Percentiles rank a stretch among this genome's conserved stretches.
Evolutionary conservation across 2,888 invertebrate genomes (phyloP).

Genomic region (Lasioglossum vierecki): DNA sequence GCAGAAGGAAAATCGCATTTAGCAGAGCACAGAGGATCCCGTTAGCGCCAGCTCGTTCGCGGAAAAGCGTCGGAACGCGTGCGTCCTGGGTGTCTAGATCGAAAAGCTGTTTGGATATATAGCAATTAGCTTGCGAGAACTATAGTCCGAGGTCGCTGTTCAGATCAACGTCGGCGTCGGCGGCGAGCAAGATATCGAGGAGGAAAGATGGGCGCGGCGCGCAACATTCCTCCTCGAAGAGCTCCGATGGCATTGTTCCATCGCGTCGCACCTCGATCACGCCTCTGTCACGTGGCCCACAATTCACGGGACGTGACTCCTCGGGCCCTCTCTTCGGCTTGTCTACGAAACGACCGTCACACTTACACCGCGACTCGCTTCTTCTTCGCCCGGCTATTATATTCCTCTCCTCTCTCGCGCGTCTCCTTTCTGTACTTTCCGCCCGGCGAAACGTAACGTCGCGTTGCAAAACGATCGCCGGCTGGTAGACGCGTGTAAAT

Average conservation of each 20-base stretch:
- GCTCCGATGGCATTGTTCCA: constrained; percentile 83
- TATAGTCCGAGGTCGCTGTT: neutral
- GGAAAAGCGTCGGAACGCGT: constrained; percentile 56
- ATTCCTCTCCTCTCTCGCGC: constrained; percentile 13
- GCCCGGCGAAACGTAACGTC: constrained; percentile 25
- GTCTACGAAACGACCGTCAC: constrained; percentile 59
- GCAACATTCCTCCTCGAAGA: constrained; percentile 83
- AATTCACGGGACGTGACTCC: constrained; percentile 83
- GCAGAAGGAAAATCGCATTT: constrained; percentile 28
- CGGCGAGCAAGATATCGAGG: constrained; percentile 60
- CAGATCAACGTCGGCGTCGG: neutral
- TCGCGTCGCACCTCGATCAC: constrained; percentile 83
- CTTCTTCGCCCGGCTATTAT: constrained; percentile 13
- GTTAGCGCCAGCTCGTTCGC: constrained; percentile 55
- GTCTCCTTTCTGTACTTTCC: constrained; percentile 34
- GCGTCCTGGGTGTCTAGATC: constrained; percentile 18
- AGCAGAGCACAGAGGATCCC: constrained; percentile 27
- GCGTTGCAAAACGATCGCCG: constrained; percentile 8
- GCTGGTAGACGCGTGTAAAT: neutral
- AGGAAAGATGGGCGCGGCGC: constrained; percentile 82
- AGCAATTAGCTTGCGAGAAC: constrained; percentile 40
- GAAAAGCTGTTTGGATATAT: constrained; percentile 19
- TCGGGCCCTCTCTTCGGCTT: constrained; percentile 65
- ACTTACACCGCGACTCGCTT: constrained; percentile 29
- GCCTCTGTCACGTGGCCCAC: constrained; percentile 83